phyloP scores from a whole-genome alignment of 1,140 invertebrate genomes.

The Drosophila tristis region DNA sequence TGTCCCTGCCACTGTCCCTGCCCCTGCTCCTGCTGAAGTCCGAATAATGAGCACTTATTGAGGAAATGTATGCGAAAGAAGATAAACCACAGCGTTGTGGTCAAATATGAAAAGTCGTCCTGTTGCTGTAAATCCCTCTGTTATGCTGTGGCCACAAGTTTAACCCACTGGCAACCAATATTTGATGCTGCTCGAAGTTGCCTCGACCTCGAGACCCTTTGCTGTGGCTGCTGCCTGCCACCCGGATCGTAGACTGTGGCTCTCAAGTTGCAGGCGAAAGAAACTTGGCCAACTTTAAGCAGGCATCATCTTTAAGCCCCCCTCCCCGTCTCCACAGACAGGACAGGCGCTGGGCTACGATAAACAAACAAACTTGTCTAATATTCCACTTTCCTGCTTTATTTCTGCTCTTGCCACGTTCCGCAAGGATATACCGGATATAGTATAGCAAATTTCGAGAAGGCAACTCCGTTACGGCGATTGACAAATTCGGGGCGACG shows the following conservation, averaged over 20 bases:
- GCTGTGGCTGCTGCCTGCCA: conserved; percentile 1
- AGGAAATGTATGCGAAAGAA: conserved; percentile 15
- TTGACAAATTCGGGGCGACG: conserved; percentile 54
- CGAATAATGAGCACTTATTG: conserved; percentile 2
- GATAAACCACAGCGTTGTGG: conserved; percentile 21
- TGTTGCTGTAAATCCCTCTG: no score
- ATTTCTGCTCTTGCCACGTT: not conserved
- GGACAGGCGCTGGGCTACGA: conserved; percentile 24
- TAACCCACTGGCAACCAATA: conserved; percentile 12
- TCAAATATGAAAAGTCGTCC: conserved; percentile 9
- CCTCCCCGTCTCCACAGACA: conserved; percentile 4
- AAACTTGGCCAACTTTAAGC: conserved; percentile 54
- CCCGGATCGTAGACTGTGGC: not conserved
- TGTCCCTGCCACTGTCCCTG: no score
- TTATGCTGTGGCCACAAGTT: conserved; percentile 7
- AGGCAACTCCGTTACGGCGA: conserved; percentile 42
- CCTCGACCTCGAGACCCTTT: conserved; percentile 21
- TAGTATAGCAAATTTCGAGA: conserved; percentile 11
- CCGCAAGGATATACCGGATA: conserved; percentile 41
- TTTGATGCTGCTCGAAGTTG: conserved; percentile 15
- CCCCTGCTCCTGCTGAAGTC: not conserved
- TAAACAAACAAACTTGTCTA: conserved; percentile 63
- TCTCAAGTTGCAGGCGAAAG: conserved; percentile 23
- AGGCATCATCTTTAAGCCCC: conserved; percentile 27
- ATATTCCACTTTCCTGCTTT: conserved; percentile 38